Evolutionary conservation across 2,797 vertebrate species (phyloP), one percentile per base, ranked within the genome.

Genomic region (Melanotaenia trifasciata): DNA sequence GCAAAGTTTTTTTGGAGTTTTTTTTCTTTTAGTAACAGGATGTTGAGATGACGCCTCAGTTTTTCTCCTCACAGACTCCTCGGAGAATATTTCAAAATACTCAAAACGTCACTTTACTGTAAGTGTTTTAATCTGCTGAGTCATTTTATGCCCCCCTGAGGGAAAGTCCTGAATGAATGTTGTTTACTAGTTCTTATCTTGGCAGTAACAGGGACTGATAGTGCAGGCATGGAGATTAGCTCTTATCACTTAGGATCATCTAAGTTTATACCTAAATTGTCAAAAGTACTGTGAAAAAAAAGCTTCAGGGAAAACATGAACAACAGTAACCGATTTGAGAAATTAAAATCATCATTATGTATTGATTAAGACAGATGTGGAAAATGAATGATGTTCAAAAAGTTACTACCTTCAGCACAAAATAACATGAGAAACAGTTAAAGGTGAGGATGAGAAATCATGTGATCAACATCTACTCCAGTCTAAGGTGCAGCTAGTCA

Each of bases 401-500:
- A 7, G 20, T 47, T n/a, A 13, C 36, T 28, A 54, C 24, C 24
- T 16, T 10, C 4, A 20, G 30, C 4, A 70, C 24, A 61, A 47
- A 0, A 59, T n/a, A 30, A 32, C 11, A 0, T 14, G 11, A 62
- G 11, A 75, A 61, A 43, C 2, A 56, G n/a, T 22, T 30, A 38
- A 33, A 24, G 16, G 70, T 56, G 36, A 68, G 43, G 36, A 36
- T 68, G 36, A 58, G 22, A 78, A 58, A 61, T 56, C 2, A 33
- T 47, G 28, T 56, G 60, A 20, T 75, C 16, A 60, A 38, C 28
- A 58, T 76, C n/a, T 61, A 5, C n/a, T 47, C 50, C 12, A 32
- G 51, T 14, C 45, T 3, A 12, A 58, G 3, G 77, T 87, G 85
- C 20, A 75, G 82, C 76, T 83, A 82, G 88, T 81, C 70, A 61